phyloP scores from a whole-genome alignment of 2,797 vertebrate genomes.

The Megaceryle alcyon region DNA sequence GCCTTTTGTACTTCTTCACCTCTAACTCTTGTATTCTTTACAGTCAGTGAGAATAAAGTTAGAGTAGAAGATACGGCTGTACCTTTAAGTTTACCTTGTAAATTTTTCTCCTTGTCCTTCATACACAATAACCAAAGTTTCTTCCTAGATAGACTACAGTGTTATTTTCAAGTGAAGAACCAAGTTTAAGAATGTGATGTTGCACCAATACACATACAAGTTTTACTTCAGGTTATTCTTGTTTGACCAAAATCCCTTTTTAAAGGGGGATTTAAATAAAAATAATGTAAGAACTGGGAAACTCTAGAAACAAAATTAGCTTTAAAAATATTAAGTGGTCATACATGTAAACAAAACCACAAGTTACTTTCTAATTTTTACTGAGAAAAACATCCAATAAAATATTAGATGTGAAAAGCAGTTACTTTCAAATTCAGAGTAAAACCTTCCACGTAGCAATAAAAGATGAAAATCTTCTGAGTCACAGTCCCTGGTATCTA shows the following conservation, averaged over 20 bases:
- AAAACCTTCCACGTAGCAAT: neutral
- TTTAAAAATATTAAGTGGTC: neutral
- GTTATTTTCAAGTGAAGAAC: neutral
- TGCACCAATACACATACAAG: neutral
- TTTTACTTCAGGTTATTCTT: neutral
- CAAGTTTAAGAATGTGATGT: neutral
- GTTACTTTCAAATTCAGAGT: slow-evolving; percentile 2
- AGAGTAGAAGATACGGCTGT: neutral
- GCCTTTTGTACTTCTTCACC: neutral
- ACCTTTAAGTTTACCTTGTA: neutral
- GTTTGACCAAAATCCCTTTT: neutral
- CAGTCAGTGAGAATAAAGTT: neutral
- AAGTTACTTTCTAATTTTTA: neutral
- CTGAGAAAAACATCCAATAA: neutral
- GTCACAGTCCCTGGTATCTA: neutral
- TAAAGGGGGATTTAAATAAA: neutral
- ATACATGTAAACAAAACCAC: neutral
- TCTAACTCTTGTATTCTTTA: neutral
- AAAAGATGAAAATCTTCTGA: slow-evolving; percentile 47
- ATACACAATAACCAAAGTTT: neutral
- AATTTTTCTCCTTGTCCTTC: neutral
- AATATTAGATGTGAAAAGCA: neutral
- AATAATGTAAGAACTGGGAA: neutral
- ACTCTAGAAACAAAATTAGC: neutral
- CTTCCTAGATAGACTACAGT: neutral